A percentile compares a stretch with the other conserved stretches of the same genome.
Evolutionary conservation across 2,888 invertebrate species (phyloP).

Genomic region (Lasioglossum pauxillum): DNA sequence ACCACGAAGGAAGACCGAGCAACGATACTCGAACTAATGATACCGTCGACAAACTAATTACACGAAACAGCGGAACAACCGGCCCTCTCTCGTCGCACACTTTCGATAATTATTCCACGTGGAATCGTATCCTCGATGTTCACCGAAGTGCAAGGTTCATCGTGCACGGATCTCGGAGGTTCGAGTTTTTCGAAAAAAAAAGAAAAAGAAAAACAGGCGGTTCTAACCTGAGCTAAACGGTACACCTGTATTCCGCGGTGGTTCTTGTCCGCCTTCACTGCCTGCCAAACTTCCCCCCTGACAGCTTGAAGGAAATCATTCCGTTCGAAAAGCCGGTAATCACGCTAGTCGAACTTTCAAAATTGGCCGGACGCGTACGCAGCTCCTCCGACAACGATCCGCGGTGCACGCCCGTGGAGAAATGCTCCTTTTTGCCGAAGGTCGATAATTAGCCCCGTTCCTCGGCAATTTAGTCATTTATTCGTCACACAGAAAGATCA

Average conservation of each 20-base stretch:
- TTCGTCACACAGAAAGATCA: constrained; percentile 43
- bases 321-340: constrained; percentile 45
- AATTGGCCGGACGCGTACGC: constrained; percentile 42
- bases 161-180: neutral
- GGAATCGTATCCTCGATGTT: constrained; percentile 21
- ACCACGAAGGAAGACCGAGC: constrained; percentile 64
- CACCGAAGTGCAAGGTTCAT: neutral
- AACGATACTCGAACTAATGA: constrained; percentile 66
- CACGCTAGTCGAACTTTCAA: constrained; percentile 51
- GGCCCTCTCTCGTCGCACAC: constrained; percentile 33
- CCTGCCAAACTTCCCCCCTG: constrained; percentile 39
- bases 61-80: constrained; percentile 55
- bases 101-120: constrained; percentile 49
- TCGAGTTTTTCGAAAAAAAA: neutral
- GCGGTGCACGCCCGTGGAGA: constrained; percentile 19
- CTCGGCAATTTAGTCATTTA: constrained; percentile 68
- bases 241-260: neutral
- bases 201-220: neutral
- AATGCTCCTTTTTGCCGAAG: constrained; percentile 46
- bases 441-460: constrained; percentile 67
- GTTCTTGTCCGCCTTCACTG: constrained; percentile 17
- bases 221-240: neutral
- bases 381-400: constrained; percentile 19
- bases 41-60: constrained; percentile 56
- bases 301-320: constrained; percentile 50